A percentile compares a stretch with the other conserved stretches of the same genome.
phyloP scores from a whole-genome alignment of 2,113 vertebrate genomes.

The Equus quagga region DNA sequence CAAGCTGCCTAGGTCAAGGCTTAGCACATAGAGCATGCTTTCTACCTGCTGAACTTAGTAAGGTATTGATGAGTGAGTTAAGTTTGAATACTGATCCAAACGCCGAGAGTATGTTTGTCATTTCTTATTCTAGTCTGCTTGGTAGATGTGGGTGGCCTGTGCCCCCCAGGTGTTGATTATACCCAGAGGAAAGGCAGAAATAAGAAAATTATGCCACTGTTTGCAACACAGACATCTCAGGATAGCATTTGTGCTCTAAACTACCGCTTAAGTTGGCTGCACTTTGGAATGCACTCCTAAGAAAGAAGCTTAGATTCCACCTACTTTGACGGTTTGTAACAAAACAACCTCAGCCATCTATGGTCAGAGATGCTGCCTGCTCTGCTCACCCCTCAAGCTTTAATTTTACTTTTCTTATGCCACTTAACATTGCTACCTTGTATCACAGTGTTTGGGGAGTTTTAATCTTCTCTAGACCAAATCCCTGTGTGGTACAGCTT shows the following conservation, averaged over 20 bases:
- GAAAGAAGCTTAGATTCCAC: not conserved
- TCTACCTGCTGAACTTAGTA: not conserved
- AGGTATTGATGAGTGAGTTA: not conserved
- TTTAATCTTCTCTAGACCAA: not conserved
- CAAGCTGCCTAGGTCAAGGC: not conserved
- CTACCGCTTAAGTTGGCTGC: not conserved
- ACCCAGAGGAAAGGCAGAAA: not conserved
- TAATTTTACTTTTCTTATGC: not conserved
- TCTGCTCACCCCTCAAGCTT: not conserved
- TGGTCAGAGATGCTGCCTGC: not conserved
- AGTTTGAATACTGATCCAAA: not conserved
- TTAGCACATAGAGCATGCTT: not conserved
- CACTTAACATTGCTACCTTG: not conserved
- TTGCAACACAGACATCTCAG: not conserved
- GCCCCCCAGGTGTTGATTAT: not conserved
- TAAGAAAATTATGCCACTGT: not conserved
- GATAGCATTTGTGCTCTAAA: not conserved
- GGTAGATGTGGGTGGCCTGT: not conserved
- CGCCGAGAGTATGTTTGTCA: not conserved
- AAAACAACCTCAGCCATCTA: not conserved
- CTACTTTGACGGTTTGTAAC: conserved; percentile 15
- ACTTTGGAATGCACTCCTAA: not conserved
- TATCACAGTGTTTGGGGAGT: not conserved
- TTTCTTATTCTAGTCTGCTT: not conserved
- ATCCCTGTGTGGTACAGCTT: conserved; percentile 4